phyloP scores from a whole-genome alignment of 1,140 invertebrate species.

The Achatina immaculata region DNA sequence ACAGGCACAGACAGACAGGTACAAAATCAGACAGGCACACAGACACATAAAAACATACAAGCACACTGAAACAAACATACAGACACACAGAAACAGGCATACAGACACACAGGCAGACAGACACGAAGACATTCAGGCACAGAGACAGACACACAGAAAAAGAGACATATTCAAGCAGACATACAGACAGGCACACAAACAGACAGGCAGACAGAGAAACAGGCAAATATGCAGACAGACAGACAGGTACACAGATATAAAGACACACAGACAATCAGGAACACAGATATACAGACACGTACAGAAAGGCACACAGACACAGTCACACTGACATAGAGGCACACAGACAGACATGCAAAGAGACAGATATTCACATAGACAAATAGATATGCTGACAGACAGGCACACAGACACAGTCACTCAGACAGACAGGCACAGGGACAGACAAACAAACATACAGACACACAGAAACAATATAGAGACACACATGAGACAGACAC shows the following conservation, averaged over 20 bases:
- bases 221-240: neutral
- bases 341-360: too few relatives aligned
- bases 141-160: neutral
- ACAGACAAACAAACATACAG: neutral
- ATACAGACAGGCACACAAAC: neutral
- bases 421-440: neutral
- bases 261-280: neutral
- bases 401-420: neutral
- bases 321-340: too few relatives aligned
- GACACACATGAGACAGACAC: too few relatives aligned
- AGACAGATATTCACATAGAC: neutral
- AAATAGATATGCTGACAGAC: neutral
- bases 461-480: too few relatives aligned
- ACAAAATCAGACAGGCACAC: neutral
- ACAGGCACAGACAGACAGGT: neutral
- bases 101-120: neutral
- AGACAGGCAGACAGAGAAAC: neutral
- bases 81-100: too few relatives aligned
- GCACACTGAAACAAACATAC: neutral
- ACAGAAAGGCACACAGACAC: too few relatives aligned
- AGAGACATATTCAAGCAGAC: neutral
- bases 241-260: neutral
- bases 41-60: neutral
- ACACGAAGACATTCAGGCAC: neutral
- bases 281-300: too few relatives aligned